Conservation (phyloP, 30 jellyfish, hydroid and myxozoan species). For the Aurelia coerulea region DNA sequence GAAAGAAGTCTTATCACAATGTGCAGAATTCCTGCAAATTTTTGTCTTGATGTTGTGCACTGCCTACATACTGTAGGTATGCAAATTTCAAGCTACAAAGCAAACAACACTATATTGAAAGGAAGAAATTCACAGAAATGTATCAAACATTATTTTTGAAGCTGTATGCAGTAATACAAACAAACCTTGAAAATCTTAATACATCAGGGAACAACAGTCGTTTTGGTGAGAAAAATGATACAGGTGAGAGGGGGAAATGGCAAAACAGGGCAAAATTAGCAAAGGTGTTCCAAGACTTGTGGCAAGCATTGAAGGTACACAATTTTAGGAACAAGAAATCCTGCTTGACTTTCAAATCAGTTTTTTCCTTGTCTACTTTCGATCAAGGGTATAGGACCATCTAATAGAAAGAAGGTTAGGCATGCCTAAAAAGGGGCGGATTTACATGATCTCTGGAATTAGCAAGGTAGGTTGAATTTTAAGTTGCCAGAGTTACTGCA, state of each 20-base stretch:
- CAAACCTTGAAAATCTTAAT: background rate
- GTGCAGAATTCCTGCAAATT: no score
- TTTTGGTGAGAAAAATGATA: no score
- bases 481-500: slow-evolving; percentile 4
- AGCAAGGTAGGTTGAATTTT: slow-evolving; percentile 16
- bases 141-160: slow-evolving; percentile 10
- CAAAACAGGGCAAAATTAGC: no score
- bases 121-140: slow-evolving; percentile 17
- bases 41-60: no score
- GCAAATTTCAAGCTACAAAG: slow-evolving; percentile 8
- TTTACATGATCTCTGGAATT: no score
- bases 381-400: no score
- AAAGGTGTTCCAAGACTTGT: no score
- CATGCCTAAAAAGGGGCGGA: no score
- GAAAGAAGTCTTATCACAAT: slow-evolving; percentile 4
- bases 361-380: background rate
- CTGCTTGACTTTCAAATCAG: slow-evolving; percentile 4
- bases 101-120: slow-evolving; percentile 8
- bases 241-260: no score
- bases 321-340: no score
- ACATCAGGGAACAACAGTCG: background rate
- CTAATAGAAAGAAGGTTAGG: no score
- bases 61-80: slow-evolving; percentile 4
- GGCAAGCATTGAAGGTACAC: no score
- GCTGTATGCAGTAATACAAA: slow-evolving; percentile 1